These are phyloP conservation scores for Morone chrysops DNA, from an alignment of 2,113 vertebrate genomes.

Conservation along the genomic window DNA sequence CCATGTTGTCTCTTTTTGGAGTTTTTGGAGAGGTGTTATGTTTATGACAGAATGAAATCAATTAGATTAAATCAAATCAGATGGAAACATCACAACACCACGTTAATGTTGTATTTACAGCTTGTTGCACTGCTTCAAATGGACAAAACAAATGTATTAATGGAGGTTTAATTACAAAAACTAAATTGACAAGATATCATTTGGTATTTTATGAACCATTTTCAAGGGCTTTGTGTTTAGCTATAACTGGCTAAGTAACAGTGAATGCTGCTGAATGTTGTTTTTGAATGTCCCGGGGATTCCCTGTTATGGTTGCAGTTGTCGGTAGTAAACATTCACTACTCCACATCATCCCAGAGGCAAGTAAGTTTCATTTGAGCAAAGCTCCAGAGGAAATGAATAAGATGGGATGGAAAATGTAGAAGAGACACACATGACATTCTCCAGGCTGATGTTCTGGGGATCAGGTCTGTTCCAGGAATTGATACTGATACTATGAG, in stretches of 20 bases:
- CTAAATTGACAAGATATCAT: too few relatives aligned
- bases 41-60: background rate
- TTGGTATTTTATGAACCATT: background rate
- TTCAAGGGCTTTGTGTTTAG: background rate
- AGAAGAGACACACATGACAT: constrained; percentile 14
- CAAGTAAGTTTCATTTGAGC: constrained; percentile 31
- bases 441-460: constrained; percentile 16
- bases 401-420: constrained; percentile 24
- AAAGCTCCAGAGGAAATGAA: constrained; percentile 39
- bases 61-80: too few relatives aligned
- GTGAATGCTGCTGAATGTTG: background rate
- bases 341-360: constrained; percentile 17
- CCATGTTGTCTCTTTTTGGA: too few relatives aligned
- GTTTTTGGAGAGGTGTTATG: background rate
- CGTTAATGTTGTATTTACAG: too few relatives aligned
- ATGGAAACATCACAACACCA: too few relatives aligned
- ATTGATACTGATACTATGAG: constrained; percentile 1
- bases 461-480: constrained; percentile 22
- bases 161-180: background rate
- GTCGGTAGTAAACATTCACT: constrained; percentile 29
- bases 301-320: background rate
- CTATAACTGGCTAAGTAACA: background rate
- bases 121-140: background rate
- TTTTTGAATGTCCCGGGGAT: constrained; percentile 14
- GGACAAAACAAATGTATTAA: background rate